A percentile compares a stretch with the other conserved stretches of the same genome.
phyloP scores from a whole-genome alignment of 35 echinoderm and acorn worm species.

The Lytechinus variegatus region DNA sequence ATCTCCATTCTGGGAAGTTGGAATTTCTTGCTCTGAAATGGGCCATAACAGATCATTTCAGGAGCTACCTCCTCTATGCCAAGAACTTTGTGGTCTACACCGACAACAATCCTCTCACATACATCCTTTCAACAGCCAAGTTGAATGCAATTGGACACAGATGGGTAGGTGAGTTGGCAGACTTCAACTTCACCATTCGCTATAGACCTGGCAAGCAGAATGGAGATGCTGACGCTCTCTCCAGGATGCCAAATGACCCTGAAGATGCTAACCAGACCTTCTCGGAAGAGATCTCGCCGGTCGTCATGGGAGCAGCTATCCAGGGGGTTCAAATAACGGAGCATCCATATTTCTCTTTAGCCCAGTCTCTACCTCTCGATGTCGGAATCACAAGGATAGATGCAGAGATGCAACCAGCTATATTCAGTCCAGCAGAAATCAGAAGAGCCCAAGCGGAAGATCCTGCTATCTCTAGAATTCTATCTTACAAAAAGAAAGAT shows the following conservation, averaged over 20 bases:
- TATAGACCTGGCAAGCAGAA: slow-evolving; percentile 32
- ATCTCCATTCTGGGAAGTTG: slow-evolving; percentile 22
- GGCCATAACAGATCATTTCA: slow-evolving; percentile 36
- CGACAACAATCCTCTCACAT: slow-evolving; percentile 53
- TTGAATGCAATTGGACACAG: slow-evolving; percentile 52
- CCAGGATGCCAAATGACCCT: slow-evolving; percentile 24
- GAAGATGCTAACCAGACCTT: not conserved
- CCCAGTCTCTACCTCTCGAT: not conserved
- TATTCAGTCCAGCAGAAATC: not conserved
- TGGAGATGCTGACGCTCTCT: not conserved
- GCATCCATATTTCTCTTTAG: not conserved
- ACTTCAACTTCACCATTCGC: slow-evolving; percentile 47
- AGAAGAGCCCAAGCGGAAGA: slow-evolving; percentile 44
- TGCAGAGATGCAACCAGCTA: not conserved
- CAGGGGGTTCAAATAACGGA: not conserved
- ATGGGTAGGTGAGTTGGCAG: slow-evolving; percentile 45
- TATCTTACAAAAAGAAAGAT: not conserved
- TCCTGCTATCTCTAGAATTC: not conserved
- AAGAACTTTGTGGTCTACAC: slow-evolving; percentile 20
- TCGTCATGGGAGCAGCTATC: not conserved
- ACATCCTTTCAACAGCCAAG: slow-evolving; percentile 47
- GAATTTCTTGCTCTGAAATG: slow-evolving; percentile 45
- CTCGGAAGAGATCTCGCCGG: not conserved
- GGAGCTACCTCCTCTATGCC: slow-evolving; percentile 36
- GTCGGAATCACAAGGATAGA: not conserved